Conservation (phyloP, 2,113 vertebrate genomes). For the Laterallus jamaicensis region DNA sequence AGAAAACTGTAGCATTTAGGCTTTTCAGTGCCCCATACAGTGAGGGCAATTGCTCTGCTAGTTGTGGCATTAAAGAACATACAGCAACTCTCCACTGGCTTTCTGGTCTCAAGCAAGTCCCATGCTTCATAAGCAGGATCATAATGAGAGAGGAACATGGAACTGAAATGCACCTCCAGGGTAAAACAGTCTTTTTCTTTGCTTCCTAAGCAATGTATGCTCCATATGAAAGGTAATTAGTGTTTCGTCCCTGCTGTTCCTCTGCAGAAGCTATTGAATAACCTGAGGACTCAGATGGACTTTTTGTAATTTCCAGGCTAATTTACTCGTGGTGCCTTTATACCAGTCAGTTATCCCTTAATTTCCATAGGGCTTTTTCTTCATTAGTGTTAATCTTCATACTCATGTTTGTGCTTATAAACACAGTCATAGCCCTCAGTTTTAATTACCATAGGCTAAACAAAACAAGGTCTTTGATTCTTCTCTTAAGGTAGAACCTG, state of each 20-base stretch:
- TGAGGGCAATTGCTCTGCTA: not conserved
- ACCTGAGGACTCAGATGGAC: not conserved
- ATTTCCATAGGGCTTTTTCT: not conserved
- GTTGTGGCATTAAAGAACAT: not conserved
- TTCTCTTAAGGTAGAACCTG: not conserved
- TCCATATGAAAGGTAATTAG: not conserved
- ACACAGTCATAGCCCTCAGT: not conserved
- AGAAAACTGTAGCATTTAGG: not conserved
- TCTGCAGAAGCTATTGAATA: slow-evolving; percentile 9
- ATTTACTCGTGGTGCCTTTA: not conserved
- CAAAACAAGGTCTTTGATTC: not conserved
- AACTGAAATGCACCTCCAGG: not conserved
- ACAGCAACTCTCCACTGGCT: not conserved
- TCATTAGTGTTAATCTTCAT: not conserved
- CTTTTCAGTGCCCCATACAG: not conserved
- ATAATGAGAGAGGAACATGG: not conserved
- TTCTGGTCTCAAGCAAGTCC: not conserved
- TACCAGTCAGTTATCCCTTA: not conserved
- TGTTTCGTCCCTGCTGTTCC: not conserved
- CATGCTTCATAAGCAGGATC: not conserved
- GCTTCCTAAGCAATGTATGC: not conserved
- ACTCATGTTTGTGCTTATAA: not conserved
- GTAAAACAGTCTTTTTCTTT: not conserved
- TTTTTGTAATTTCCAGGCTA: not conserved
- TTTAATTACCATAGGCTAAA: not conserved